Conservation (phyloP, 2,888 invertebrate species). For the Pantelozetes paolii region DNA sequence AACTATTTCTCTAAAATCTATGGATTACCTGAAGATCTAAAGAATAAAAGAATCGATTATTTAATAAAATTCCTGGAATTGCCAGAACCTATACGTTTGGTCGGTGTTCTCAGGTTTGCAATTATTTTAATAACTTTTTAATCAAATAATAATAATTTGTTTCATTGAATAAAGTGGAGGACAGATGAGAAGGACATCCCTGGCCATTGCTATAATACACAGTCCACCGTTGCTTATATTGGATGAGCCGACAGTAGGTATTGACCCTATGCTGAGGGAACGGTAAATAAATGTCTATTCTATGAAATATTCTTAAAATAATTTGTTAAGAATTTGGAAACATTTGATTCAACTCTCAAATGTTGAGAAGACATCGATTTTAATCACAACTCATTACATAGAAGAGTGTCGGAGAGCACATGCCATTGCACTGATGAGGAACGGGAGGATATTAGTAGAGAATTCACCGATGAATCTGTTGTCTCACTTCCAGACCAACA, state of each 20-base stretch:
- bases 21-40: slow-evolving; percentile 49
- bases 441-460: slow-evolving; percentile 11
- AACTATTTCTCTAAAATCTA: slow-evolving; percentile 53
- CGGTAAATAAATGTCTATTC: neutral
- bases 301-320: neutral
- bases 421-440: neutral
- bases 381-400: slow-evolving; percentile 28
- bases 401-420: slow-evolving; percentile 13
- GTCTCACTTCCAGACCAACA: neutral
- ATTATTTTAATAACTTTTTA: too few relatives aligned
- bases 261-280: slow-evolving; percentile 5
- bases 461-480: neutral
- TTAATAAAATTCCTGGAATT: slow-evolving; percentile 53
- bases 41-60: slow-evolving; percentile 50
- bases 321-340: slow-evolving; percentile 4
- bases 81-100: slow-evolving; percentile 50
- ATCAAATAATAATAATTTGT: too few relatives aligned
- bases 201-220: neutral
- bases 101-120: slow-evolving; percentile 51
- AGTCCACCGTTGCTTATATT: neutral
- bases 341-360: neutral
- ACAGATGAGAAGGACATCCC: neutral
- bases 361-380: neutral
- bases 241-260: slow-evolving; percentile 16
- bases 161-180: slow-evolving; percentile 11